Evolutionary conservation across 2,113 vertebrate species (phyloP), one percentile per base, ranked within the genome.

Genomic region (Arenaria interpres): DNA sequence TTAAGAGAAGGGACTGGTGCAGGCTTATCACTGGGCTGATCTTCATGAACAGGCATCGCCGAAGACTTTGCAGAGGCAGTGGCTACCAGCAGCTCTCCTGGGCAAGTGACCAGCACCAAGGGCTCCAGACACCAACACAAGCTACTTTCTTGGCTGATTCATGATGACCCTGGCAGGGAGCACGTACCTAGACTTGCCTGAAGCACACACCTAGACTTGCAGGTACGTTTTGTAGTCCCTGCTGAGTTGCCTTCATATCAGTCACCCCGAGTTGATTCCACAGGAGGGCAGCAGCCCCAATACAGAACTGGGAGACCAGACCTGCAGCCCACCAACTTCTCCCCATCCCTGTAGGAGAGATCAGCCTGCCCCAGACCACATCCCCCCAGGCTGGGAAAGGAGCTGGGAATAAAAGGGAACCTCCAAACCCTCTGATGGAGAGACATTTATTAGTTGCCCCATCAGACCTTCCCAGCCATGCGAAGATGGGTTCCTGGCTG

Each of bases 271-370:
- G 69, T 5, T 63, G 54, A 27, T 27, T 30, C 94, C 94, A 78
- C 89, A 69, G 76, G 81, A 86, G 80, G 81, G 89, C 88, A 91
- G 88, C 68, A 95, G 68, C 41, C 11, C 30, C n/a, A 43, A 12
- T 5, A 17, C 0, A 0, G 41, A 79, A 6, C 60, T 48, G 32
- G 30, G 8, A 1, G 3, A 43, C n/a, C 17, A 35, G 48, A 39
- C 7, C 23, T 48, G 24, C 39, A 77, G 32, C 32, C 21, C 41
- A 41, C 6, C 20, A 50, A 12, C 17, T 14, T 50, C 6, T 0
- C 8, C 21, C 17, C 5, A 2, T 17, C 45, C 50, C 7, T 1
- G 0, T 13, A 24, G 23, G 5, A 51, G 72, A 62, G 20, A 75
- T 16, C 30, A 39, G 3, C 5, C n/a, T 66, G n/a, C 14, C 30